Evolutionary conservation across 2,888 invertebrate species (phyloP), one percentile per base, ranked within the genome.

Genomic region (Rambutsinella grinnellia): DNA sequence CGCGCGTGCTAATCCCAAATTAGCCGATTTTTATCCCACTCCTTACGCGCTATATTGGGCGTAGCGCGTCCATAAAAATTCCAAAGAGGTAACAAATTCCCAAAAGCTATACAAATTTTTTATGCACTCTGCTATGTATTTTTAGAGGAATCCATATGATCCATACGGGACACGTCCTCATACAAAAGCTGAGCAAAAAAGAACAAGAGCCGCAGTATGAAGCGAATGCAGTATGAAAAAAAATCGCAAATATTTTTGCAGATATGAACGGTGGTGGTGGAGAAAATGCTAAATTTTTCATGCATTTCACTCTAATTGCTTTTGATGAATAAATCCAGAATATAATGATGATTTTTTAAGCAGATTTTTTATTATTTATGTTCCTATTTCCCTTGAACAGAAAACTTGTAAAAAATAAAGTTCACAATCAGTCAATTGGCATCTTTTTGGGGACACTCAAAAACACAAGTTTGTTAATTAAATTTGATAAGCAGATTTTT

Each of bases 201-300:
- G n/a, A n/a, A n/a, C n/a, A n/a, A n/a, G 21, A 19, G 58, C 13
- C 13, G 8, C 10, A 17, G 56, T 26, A 56, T 13, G 3, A 28
- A 36, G 1, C 19, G 19, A 47, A 47, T 47, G 13, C 5, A 56
- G 23, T 24, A 49, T 47, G 49, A 17, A 51, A 49, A 49, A 23
- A 62, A 62, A 47, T 24, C 24, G 26, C 24, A 26, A 49, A 56
- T n/a, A n/a, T n/a, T n/a, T n/a, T n/a, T n/a, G n/a, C n/a, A n/a
- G n/a, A n/a, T n/a, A n/a, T n/a, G n/a, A n/a, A n/a, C n/a, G n/a
- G n/a, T n/a, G n/a, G n/a, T n/a, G n/a, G n/a, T n/a, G n/a, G n/a
- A n/a, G n/a, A n/a, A n/a, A n/a, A n/a, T n/a, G n/a, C n/a, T n/a
- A n/a, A n/a, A n/a, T n/a, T n/a, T n/a, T n/a, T n/a, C n/a, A n/a